Evolutionary conservation across 2,888 invertebrate genomes (phyloP).

Genomic region (Ethmia dodecea): DNA sequence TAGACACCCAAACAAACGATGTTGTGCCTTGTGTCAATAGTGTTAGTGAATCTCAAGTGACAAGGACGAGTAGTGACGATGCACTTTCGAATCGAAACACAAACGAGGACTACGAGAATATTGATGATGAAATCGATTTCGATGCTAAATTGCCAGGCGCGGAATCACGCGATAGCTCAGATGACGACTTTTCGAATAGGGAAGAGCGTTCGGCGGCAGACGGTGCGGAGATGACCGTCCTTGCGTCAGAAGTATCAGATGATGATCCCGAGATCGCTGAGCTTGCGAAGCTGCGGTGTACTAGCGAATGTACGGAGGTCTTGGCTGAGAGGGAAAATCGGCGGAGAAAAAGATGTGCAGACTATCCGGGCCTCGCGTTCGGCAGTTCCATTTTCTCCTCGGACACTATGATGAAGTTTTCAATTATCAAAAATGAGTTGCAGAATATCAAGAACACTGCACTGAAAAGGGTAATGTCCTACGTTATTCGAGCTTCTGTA

Average conservation of each 20-base stretch:
- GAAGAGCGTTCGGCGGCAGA: constrained; percentile 66
- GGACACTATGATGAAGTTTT: constrained; percentile 98
- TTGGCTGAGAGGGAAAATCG: constrained; percentile 90
- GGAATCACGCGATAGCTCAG: constrained; percentile 55
- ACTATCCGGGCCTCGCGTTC: constrained; percentile 95
- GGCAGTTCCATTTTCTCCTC: constrained; percentile 96
- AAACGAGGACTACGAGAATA: constrained; percentile 53
- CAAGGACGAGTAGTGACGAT: constrained; percentile 76
- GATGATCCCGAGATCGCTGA: constrained; percentile 89
- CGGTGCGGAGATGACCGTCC: constrained; percentile 64
- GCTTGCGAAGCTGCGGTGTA: constrained; percentile 90
- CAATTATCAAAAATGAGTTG: constrained; percentile 96
- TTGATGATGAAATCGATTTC: constrained; percentile 58
- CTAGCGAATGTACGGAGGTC: constrained; percentile 93
- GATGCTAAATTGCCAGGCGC: constrained; percentile 47
- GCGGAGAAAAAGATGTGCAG: constrained; percentile 88
- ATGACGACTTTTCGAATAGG: constrained; percentile 63
- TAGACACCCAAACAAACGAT: constrained; percentile 62
- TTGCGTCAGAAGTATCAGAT: constrained; percentile 63
- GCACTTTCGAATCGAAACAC: constrained; percentile 71
- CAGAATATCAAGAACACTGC: constrained; percentile 98
- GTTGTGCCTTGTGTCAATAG: constrained; percentile 76
- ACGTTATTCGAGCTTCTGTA: constrained; percentile 58
- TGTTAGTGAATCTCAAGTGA: constrained; percentile 77
- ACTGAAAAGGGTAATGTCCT: constrained; percentile 93